A percentile compares a stretch with the other conserved stretches of the same genome.
These are phyloP conservation scores for Drosophila picticornis DNA, from an alignment of 2,888 invertebrate genomes.

Conservation along the genomic window DNA sequence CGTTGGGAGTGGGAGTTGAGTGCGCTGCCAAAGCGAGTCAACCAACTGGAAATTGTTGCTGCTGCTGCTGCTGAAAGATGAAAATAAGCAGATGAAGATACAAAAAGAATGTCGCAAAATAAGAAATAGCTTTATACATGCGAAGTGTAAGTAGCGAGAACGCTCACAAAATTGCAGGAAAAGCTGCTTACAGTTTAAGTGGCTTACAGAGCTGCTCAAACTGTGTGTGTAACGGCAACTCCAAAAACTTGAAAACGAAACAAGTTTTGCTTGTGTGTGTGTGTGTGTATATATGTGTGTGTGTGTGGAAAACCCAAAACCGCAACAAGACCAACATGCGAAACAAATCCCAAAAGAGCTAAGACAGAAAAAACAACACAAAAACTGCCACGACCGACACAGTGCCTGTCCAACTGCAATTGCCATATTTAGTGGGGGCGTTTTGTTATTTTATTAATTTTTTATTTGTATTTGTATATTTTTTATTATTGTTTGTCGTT, in stretches of 20 bases:
- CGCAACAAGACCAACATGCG: conserved; percentile 18
- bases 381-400: not conserved
- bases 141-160: not conserved
- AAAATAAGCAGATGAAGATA: conserved; percentile 9
- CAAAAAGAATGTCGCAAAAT: conserved; percentile 8
- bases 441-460: not conserved
- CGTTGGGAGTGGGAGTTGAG: conserved; percentile 26
- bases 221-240: conserved; percentile 41
- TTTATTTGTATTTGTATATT: not conserved
- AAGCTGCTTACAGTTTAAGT: conserved; percentile 38
- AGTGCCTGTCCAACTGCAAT: conserved; percentile 20
- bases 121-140: conserved; percentile 2
- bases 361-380: not conserved
- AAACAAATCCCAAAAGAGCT: conserved; percentile 18
- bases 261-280: conserved; percentile 53
- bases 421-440: conserved; percentile 14
- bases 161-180: conserved; percentile 11
- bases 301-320: conserved; percentile 38
- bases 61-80: conserved; percentile 7
- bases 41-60: conserved; percentile 64
- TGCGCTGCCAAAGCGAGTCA: conserved; percentile 55
- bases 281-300: not conserved
- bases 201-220: conserved; percentile 12
- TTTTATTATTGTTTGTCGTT: not conserved
- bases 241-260: conserved; percentile 66